Evolutionary conservation across 2,113 vertebrate species (phyloP), one percentile per base, ranked within the genome.

Genomic region (Anarhynchus alexandrinus): DNA sequence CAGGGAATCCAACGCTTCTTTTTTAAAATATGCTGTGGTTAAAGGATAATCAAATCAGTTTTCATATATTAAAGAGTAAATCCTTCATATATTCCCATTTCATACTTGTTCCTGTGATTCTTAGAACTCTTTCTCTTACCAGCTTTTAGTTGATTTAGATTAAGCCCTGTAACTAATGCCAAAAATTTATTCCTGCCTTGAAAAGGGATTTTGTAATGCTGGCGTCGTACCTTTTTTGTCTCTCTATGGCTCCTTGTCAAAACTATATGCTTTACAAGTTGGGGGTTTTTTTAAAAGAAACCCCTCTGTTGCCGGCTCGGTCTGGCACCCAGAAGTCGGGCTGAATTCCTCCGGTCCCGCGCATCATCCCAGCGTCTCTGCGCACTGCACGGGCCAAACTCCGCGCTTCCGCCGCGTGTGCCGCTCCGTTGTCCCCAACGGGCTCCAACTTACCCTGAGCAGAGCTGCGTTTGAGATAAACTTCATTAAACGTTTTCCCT

Each of bases 151-250:
- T 90, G 87, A 76, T 93, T 87, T 62, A 70, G 80, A 90, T 92
- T 86, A 88, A 96, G 57, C 89, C 71, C 69, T 70, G 42, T 67
- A 91, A 80, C 55, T 66, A 95, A 96, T 72, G n/a, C 81, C 87
- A 83, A 69, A 78, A 82, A 58, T 45, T 6, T 80, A 94, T 78
- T 91, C 88, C 91, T 95, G 64, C 89, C 87, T 89, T 81, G 52
- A 69, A 82, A 82, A 76, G 71, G 82, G 84, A 81, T 77, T 94
- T 70, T 82, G 62, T 69, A 71, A 13, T 45, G 69, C 87, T 95
- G 76, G 77, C 82, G 45, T 58, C 21, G 5, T 82, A 86, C 79
- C 79, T 88, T 89, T 91, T 85, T 58, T 89, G 73, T 85, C 83
- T 95, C 90, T 83, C 40, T 38, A 1, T 79, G 88, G 51, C 73